Conservation (phyloP, 2,888 invertebrate species). For the Meta bourneti region DNA sequence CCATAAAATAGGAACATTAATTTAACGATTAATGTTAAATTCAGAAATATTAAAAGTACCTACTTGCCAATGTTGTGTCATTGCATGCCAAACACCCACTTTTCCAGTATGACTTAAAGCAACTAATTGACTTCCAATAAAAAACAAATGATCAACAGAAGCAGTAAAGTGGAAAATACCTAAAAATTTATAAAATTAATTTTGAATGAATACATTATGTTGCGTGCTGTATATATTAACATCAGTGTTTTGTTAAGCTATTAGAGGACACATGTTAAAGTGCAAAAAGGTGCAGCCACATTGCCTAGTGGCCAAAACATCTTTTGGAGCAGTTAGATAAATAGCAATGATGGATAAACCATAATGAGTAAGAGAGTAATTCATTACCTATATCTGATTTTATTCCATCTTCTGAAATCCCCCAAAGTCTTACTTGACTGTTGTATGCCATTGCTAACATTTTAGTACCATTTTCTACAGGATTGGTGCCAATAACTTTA, state of each 20-base stretch:
- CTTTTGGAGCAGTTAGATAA: too few relatives aligned
- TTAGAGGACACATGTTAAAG: too few relatives aligned
- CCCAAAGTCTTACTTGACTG: conserved; percentile 89
- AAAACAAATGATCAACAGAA: conserved; percentile 96
- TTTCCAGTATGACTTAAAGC: conserved; percentile 94
- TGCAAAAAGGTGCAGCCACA: too few relatives aligned
- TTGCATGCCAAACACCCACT: conserved; percentile 99
- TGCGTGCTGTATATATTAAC: background rate
- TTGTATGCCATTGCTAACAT: conserved; percentile 92
- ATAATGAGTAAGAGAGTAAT: too few relatives aligned
- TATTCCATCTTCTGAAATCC: conserved; percentile 88
- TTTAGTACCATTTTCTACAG: conserved; percentile 83
- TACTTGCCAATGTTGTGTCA: conserved; percentile 98
- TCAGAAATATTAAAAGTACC: background rate
- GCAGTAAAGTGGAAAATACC: conserved; percentile 95
- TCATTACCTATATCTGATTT: conserved; percentile 86
- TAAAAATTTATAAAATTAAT: conserved; percentile 79
- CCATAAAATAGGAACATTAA: background rate
- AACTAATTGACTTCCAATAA: conserved; percentile 98
- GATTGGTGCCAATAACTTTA: conserved; percentile 81
- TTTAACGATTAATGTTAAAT: background rate
- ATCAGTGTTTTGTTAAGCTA: too few relatives aligned
- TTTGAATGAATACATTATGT: too few relatives aligned
- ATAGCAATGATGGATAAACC: conserved; percentile 3
- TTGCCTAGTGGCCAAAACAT: too few relatives aligned